Conservation (phyloP, 92 coral and sea anemone species). For the Palythoa grandiflora region DNA sequence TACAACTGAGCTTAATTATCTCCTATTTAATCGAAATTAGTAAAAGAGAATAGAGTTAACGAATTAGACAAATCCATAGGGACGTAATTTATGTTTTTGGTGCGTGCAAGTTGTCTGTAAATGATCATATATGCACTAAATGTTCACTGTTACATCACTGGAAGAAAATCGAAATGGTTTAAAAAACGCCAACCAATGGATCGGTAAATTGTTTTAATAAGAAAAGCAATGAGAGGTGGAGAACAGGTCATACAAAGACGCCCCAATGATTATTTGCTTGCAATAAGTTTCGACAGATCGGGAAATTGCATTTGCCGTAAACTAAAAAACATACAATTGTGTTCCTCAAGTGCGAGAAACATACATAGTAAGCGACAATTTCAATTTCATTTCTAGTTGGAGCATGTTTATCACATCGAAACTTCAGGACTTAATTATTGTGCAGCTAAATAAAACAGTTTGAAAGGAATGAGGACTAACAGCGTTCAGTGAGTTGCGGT, state of each 20-base stretch:
- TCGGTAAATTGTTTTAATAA: too few species aligned
- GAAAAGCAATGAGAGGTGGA: too few species aligned
- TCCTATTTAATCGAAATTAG: conserved; percentile 14
- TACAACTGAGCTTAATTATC: conserved; percentile 34
- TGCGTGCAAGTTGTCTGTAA: too few species aligned
- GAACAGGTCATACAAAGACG: too few species aligned
- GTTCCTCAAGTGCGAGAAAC: neutral
- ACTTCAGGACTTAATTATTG: neutral
- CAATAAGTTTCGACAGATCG: neutral
- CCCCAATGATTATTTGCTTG: too few species aligned
- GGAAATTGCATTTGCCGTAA: neutral
- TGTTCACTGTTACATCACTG: neutral
- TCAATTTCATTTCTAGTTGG: neutral
- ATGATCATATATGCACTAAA: neutral
- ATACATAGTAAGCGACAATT: neutral
- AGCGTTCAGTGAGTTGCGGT: neutral
- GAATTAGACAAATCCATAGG: neutral
- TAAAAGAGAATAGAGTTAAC: neutral
- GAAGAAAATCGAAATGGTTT: neutral
- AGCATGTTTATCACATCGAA: neutral
- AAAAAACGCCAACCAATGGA: too few species aligned
- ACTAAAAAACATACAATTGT: neutral
- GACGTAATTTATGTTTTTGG: neutral
- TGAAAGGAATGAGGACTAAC: neutral
- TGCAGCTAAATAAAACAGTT: conserved; percentile 4